Evolutionary conservation across 2,797 vertebrate genomes (phyloP).

Genomic region (Poeciliopsis paucimaculata): DNA sequence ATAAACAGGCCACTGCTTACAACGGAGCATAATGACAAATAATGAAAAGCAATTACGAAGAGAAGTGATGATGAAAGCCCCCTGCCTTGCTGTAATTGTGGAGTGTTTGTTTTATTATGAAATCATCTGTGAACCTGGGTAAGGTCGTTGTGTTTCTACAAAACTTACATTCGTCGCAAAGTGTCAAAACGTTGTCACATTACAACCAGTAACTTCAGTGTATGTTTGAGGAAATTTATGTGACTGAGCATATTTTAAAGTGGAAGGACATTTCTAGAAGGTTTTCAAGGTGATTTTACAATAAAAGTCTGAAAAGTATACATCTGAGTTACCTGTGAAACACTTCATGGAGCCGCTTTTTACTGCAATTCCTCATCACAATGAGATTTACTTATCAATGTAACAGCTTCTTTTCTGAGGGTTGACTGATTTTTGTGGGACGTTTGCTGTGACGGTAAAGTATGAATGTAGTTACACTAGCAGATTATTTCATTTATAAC

Average conservation of each 20-base stretch:
- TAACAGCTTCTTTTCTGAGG: no score
- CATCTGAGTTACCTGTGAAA: background rate
- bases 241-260: background rate
- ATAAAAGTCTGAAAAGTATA: background rate
- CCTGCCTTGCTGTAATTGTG: conserved; percentile 48
- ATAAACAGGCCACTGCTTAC: conserved; percentile 61
- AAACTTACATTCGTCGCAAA: background rate
- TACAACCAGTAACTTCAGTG: background rate
- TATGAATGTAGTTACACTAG: no score
- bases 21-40: conserved; percentile 60
- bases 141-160: conserved; percentile 20
- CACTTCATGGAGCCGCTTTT: background rate
- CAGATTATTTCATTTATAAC: no score
- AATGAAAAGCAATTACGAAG: conserved; percentile 69
- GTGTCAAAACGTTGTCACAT: background rate
- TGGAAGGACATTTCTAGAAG: background rate
- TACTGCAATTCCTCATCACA: background rate
- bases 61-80: conserved; percentile 47
- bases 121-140: conserved; percentile 18
- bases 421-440: no score
- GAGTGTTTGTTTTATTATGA: conserved; percentile 42
- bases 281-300: background rate
- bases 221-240: background rate
- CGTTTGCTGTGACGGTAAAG: no score
- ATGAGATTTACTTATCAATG: no score